Base-by-base conservation (phyloP, 2,888 invertebrate genomes). In the Carcina quercana region DNA sequence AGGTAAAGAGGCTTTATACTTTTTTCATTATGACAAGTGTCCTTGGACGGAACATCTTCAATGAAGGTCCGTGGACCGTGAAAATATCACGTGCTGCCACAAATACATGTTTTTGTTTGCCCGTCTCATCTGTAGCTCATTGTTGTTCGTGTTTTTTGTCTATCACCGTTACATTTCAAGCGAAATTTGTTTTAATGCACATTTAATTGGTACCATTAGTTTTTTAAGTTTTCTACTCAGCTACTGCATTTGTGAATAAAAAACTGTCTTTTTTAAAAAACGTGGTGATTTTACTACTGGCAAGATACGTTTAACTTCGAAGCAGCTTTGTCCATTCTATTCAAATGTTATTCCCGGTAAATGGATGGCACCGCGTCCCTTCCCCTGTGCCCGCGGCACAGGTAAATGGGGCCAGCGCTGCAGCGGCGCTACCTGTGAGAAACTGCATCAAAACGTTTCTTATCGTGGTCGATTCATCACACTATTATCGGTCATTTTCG, bases 391-490 rank as follows among this genome's bases (percentile, higher is more conserved):
- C 48, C 50, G 44, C 41, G 41, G 49, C 59, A 57, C 78, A 80
- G 80, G 80, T 80, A 82, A 73, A 24, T 24, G 69, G 68, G 60
- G 56, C 63, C 24, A 20, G 20, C n/a, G n/a, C n/a, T 54, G 49
- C 59, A 49, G 46, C 54, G 47, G 45, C 51, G 65, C 73, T 79
- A 78, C 78, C 78, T 76, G 76, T 62, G 62, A 26, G 61, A 61
- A 57, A 58, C 50, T 62, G 45, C 36, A 49, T 47, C 49, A 50
- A 45, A 13, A 35, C 44, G 56, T 45, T 44, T 58, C 39, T 45
- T 47, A 52, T 52, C 51, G 40, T 45, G 47, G 55, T 56, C 53
- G 48, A 55, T 60, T 60, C 53, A 59, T 59, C 47, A 48, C 39
- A 38, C 36, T 37, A 40, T 28, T 38, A 44, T 49, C 45, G 42